These are phyloP conservation scores for Anastrepha obliqua DNA, from an alignment of 1,140 invertebrate genomes.

Conservation along the genomic window DNA sequence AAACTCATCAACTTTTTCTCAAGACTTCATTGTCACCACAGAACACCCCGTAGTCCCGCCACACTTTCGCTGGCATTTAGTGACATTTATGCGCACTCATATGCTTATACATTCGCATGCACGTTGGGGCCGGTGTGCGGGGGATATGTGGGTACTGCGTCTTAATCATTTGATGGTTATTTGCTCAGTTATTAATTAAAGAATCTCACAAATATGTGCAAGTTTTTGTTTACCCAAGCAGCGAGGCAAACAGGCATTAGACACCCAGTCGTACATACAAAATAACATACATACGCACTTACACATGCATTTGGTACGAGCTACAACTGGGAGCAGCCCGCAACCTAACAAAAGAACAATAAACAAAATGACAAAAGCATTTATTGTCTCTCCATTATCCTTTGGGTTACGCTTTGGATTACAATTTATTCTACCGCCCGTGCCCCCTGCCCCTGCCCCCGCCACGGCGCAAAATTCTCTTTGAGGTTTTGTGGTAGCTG, in stretches of 20 bases:
- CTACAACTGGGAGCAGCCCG: neutral
- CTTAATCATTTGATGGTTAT: conserved; percentile 58
- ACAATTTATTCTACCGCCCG: neutral
- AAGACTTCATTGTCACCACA: conserved; percentile 41
- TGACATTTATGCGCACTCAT: conserved; percentile 17
- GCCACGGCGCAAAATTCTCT: neutral
- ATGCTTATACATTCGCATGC: neutral
- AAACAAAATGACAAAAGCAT: conserved; percentile 44
- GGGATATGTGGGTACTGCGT: neutral
- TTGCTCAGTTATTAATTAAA: conserved; percentile 58
- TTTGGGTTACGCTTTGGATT: conserved; percentile 16
- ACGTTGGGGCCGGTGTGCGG: neutral
- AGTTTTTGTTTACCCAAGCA: conserved; percentile 39
- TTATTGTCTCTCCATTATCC: conserved; percentile 12
- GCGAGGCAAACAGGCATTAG: neutral
- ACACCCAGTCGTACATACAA: neutral
- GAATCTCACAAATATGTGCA: conserved; percentile 53
- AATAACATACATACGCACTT: neutral
- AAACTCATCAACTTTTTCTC: conserved; percentile 54
- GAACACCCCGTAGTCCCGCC: neutral
- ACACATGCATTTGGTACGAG: neutral
- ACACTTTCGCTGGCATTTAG: conserved; percentile 2
- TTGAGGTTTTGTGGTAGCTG: neutral
- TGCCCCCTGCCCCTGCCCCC: neutral
- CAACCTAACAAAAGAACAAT: neutral